phyloP scores from a whole-genome alignment of 1,140 invertebrate genomes.

The Chelonus insularis region DNA sequence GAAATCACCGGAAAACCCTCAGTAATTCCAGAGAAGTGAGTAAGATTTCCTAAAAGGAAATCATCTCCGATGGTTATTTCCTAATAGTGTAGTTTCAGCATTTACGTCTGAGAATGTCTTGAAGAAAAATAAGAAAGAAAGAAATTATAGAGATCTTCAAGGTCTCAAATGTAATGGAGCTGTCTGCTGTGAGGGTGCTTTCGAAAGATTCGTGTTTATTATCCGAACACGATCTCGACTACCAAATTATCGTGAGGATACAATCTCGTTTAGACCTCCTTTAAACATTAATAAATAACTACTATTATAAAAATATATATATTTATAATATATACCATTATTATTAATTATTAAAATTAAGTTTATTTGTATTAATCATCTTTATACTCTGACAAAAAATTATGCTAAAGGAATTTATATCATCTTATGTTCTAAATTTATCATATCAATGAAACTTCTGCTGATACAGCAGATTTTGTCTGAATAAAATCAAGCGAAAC shows the following conservation, averaged over 20 bases:
- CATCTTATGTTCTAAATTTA: no score
- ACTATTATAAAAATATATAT: not conserved
- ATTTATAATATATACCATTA: not conserved
- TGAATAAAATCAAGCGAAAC: no score
- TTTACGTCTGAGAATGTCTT: not conserved
- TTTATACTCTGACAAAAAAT: not conserved
- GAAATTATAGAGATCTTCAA: not conserved
- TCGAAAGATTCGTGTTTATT: constrained; percentile 19
- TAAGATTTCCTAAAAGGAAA: no score
- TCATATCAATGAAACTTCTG: no score
- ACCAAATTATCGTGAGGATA: constrained; percentile 29
- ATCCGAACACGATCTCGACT: constrained; percentile 32
- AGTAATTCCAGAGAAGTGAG: no score
- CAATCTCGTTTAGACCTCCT: constrained; percentile 24
- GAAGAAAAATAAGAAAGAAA: not conserved
- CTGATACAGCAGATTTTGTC: no score
- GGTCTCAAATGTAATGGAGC: constrained; percentile 30
- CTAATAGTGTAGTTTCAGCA: no score
- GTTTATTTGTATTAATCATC: not conserved
- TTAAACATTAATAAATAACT: not conserved
- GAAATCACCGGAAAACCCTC: no score
- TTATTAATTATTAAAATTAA: not conserved
- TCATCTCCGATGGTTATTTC: no score
- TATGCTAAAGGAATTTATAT: no score
- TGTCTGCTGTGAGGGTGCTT: constrained; percentile 8